phyloP scores from a whole-genome alignment of 2,797 vertebrate genomes.

The Dermochelys coriacea region DNA sequence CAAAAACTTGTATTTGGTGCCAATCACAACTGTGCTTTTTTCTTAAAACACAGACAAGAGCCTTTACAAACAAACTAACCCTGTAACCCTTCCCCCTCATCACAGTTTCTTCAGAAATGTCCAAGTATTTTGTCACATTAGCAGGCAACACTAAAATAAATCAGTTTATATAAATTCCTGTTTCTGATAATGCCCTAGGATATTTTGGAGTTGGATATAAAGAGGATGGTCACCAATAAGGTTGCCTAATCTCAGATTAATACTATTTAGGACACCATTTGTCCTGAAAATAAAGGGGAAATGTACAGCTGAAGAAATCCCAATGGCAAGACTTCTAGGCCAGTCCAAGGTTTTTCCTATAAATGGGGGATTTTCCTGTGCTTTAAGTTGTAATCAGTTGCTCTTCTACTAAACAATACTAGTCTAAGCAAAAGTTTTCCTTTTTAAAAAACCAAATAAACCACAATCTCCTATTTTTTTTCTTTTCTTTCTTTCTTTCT shows the following conservation, averaged over 20 bases:
- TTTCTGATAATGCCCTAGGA: neutral
- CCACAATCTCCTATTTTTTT: neutral
- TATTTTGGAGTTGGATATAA: neutral
- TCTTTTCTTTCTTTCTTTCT: neutral
- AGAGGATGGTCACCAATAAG: neutral
- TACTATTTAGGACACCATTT: neutral
- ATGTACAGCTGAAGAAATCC: neutral
- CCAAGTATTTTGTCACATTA: neutral
- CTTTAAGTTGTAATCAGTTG: slow-evolving; percentile 57
- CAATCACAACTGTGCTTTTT: neutral
- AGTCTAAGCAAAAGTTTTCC: slow-evolving; percentile 52
- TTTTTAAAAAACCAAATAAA: slow-evolving; percentile 33
- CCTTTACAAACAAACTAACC: neutral
- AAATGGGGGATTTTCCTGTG: slow-evolving; percentile 5
- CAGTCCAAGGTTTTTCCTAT: slow-evolving; percentile 63
- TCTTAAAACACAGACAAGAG: neutral
- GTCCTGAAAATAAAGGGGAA: neutral
- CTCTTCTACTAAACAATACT: slow-evolving; percentile 61
- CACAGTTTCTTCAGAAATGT: neutral
- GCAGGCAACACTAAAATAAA: neutral
- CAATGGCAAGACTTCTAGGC: slow-evolving; percentile 6
- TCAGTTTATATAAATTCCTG: neutral
- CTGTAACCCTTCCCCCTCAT: rapidly evolving
- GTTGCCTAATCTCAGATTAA: neutral
- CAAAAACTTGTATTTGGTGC: neutral